Base-by-base conservation (phyloP, 2,113 vertebrate species). In the Pseudolaguvia tuberculata region DNA sequence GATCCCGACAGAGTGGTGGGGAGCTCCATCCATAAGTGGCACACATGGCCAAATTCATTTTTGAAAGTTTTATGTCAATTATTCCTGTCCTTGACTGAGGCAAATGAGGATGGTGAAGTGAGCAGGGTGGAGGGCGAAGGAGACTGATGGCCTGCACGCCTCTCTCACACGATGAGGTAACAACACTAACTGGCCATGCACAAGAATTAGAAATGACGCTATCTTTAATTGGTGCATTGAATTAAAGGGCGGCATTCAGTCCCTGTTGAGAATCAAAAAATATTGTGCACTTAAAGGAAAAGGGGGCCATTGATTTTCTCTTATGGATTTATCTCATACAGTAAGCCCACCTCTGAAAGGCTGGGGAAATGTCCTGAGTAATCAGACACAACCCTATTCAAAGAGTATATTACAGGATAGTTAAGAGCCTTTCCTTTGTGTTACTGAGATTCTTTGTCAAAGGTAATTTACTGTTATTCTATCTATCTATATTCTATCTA, bases 221-320 rank as follows among this genome's bases (percentile, higher is more conserved):
- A 89, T 68, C 90, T 93, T 92, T 96, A 96, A 97, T 96, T 95
- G 92, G 93, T 90, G 89, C 93, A 92, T 93, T 92, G 92, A 95
- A 96, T 94, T 95, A 94, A 95, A 92, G 88, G 93, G 78, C 79
- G 68, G 58, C 45, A 76, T 81, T 80, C 80, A 80, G 85, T 86
- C 89, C 84, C 84, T 92, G 87, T 91, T 89, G 86, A 92, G 92
- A 94, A 94, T 88, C 86, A 86, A 93, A 92, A 97, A 95, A 96
- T 96, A 97, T 94, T 93, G 94, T 94, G 93, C 94, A 95, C 94
- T 97, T 96, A 95, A 93, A 88, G 83, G 91, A 93, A 91, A 92
- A 88, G 92, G 86, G 88, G 83, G 86, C 88, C n/a, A 96, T 96
- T 94, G 96, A 98, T 96, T 95, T 96, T 91, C 89, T 67, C 90